These are phyloP conservation scores for Cyrtorhinus lividipennis DNA, from an alignment of 1,140 invertebrate species.

Conservation along the genomic window DNA sequence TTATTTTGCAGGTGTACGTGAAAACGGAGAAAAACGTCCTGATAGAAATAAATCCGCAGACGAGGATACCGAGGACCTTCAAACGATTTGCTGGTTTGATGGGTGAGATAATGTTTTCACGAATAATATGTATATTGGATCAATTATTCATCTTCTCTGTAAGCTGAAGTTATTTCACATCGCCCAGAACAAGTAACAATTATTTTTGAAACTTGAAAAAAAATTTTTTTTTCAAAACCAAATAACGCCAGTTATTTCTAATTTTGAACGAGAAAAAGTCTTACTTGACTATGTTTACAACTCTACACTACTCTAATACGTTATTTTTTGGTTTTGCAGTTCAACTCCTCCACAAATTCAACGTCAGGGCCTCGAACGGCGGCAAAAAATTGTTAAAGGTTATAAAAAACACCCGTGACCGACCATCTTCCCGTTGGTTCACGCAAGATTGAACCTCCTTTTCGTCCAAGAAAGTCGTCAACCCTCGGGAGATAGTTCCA, in stretches of 20 bases:
- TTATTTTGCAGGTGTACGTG: conserved; percentile 64
- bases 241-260: too few species aligned
- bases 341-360: conserved; percentile 89
- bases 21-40: conserved; percentile 93
- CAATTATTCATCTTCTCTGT: too few species aligned
- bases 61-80: conserved; percentile 93
- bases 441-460: conserved; percentile 83
- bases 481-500: conserved; percentile 68
- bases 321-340: conserved; percentile 46
- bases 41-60: conserved; percentile 97
- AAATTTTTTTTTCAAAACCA: too few species aligned
- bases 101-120: too few species aligned
- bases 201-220: too few species aligned
- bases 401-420: conserved; percentile 92
- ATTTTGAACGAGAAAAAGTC: too few species aligned
- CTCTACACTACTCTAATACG: too few species aligned
- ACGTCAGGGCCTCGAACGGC: conserved; percentile 75
- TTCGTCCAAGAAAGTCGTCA: conserved; percentile 58
- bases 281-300: too few species aligned
- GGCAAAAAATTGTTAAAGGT: conserved; percentile 88
- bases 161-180: too few species aligned
- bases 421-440: conserved; percentile 93
- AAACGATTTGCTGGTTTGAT: conserved; percentile 97
- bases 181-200: too few species aligned
- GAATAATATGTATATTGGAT: too few species aligned